phyloP scores from a whole-genome alignment of 1,140 invertebrate species.

The Ditylenchus dipsaci region DNA sequence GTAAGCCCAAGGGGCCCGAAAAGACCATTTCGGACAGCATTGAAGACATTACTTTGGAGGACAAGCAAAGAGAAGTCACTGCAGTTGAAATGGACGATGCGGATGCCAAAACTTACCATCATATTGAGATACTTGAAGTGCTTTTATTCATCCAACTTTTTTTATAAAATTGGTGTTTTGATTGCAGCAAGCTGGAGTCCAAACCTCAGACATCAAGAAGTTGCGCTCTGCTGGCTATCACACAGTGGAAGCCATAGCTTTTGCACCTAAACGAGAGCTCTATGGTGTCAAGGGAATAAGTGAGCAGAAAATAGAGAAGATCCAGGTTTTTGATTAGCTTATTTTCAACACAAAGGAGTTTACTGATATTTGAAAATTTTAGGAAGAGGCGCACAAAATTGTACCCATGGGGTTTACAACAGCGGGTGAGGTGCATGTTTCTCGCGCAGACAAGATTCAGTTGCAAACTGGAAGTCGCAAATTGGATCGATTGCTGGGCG shows the following conservation, averaged over 20 bases:
- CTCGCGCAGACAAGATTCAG: constrained; percentile 80
- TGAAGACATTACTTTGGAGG: too few species aligned
- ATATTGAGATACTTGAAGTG: constrained; percentile 33
- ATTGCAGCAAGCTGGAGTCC: constrained; percentile 47
- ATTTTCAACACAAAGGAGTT: neutral
- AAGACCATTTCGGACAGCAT: too few species aligned
- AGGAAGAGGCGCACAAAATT: constrained; percentile 80
- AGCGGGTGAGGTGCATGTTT: constrained; percentile 88
- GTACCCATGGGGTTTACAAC: constrained; percentile 97
- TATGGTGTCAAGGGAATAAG: constrained; percentile 90
- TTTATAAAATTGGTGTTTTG: neutral
- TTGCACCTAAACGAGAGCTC: constrained; percentile 83
- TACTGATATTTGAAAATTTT: constrained; percentile 13
- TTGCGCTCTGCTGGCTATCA: constrained; percentile 84
- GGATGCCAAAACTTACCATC: constrained; percentile 1
- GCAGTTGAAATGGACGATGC: constrained; percentile 11
- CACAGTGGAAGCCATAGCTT: constrained; percentile 91
- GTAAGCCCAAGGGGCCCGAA: too few species aligned
- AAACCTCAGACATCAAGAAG: constrained; percentile 79
- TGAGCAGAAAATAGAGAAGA: constrained; percentile 93
- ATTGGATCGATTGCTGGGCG: constrained; percentile 79
- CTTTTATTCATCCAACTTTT: neutral
- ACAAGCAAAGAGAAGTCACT: constrained; percentile 8
- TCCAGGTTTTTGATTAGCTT: constrained; percentile 63
- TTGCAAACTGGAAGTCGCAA: constrained; percentile 73